Percentiles rank a stretch among this genome's conserved stretches.
phyloP scores from a whole-genome alignment of 2,113 vertebrate species.

The Protobothrops flavoviridis region DNA sequence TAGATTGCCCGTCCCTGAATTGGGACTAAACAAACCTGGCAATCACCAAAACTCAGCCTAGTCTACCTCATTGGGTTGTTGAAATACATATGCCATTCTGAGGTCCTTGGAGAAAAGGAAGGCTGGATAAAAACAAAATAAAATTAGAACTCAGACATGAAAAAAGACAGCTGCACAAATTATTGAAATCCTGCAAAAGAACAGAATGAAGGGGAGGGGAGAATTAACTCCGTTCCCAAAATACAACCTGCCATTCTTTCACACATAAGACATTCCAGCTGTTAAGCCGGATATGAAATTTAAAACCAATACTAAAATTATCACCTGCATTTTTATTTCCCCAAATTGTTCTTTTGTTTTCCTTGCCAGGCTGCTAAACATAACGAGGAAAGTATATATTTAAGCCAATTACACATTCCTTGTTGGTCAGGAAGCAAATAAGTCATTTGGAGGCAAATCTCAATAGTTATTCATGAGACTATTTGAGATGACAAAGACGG shows the following conservation, averaged over 20 bases:
- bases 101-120: not conserved
- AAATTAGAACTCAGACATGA: not conserved
- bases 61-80: not conserved
- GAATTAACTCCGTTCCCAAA: not conserved
- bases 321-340: slow-evolving; percentile 68
- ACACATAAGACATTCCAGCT: slow-evolving; percentile 64
- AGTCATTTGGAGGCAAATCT: slow-evolving; percentile 77
- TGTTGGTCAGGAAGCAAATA: slow-evolving; percentile 76
- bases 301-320: slow-evolving; percentile 72
- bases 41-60: not conserved
- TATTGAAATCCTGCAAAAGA: not conserved
- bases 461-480: slow-evolving; percentile 72
- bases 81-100: not conserved
- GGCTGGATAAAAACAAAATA: not conserved
- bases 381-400: slow-evolving; percentile 74
- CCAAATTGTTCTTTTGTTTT: slow-evolving; percentile 70
- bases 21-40: not conserved
- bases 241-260: slow-evolving; percentile 33
- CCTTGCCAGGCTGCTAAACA: slow-evolving; percentile 56
- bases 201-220: not conserved
- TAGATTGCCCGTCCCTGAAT: not conserved
- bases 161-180: not conserved
- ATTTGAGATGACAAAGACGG: slow-evolving; percentile 76
- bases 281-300: slow-evolving; percentile 66
- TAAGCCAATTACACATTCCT: slow-evolving; percentile 79